Evolutionary conservation across 2,797 vertebrate species (phyloP).

Genomic region (Vultur gryphus): DNA sequence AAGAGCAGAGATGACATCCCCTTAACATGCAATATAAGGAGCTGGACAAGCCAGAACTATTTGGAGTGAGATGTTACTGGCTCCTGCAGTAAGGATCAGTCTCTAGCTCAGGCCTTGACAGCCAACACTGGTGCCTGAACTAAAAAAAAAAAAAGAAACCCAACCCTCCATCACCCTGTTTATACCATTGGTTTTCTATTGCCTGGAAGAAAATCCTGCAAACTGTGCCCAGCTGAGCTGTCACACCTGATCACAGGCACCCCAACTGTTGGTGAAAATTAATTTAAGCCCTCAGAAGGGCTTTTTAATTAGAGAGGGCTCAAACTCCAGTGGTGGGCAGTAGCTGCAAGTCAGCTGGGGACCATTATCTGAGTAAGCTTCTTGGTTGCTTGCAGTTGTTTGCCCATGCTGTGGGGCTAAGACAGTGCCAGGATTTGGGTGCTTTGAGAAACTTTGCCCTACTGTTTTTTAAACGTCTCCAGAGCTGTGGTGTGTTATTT

Average conservation of each 20-base stretch:
- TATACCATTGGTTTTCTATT: not conserved
- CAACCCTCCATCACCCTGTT: not conserved
- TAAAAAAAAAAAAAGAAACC: too few species aligned
- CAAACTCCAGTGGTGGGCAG: accelerated
- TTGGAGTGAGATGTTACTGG: not conserved
- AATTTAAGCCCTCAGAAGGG: not conserved
- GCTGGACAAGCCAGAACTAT: not conserved
- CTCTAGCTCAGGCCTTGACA: not conserved
- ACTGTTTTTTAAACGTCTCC: accelerated
- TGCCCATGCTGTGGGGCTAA: accelerated
- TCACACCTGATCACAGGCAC: not conserved
- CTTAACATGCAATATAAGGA: accelerated
- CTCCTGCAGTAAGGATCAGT: not conserved
- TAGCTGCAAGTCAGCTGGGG: not conserved
- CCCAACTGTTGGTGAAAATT: not conserved
- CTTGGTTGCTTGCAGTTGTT: not conserved
- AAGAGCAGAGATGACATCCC: not conserved
- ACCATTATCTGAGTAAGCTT: not conserved
- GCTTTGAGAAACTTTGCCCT: not conserved
- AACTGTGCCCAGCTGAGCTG: not conserved
- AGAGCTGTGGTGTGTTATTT: accelerated
- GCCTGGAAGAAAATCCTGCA: not conserved
- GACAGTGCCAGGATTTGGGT: not conserved
- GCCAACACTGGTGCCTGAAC: not conserved
- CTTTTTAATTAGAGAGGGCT: not conserved